Conservation (phyloP, 2,797 vertebrate genomes). For the Coranthus polyacanthus region DNA sequence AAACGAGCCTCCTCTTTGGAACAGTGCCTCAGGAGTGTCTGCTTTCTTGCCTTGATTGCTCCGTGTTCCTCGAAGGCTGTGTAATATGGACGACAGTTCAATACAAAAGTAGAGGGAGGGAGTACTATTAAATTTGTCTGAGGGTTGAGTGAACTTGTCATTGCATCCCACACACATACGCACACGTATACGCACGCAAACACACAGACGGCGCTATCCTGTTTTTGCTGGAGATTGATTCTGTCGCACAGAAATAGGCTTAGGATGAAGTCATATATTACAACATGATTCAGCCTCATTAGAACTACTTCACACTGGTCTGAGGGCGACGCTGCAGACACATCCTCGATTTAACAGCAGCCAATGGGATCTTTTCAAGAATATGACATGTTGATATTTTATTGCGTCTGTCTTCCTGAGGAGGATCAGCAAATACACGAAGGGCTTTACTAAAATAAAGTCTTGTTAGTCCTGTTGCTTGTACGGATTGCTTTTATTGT, state of each 20-base stretch:
- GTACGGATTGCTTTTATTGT: not conserved
- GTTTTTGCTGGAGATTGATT: slow-evolving; percentile 61
- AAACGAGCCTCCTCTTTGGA: slow-evolving; percentile 57
- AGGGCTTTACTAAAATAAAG: not conserved
- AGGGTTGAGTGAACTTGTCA: slow-evolving; percentile 71
- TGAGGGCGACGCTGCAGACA: slow-evolving; percentile 37
- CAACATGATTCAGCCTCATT: slow-evolving; percentile 68
- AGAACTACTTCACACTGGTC: slow-evolving; percentile 43
- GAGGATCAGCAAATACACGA: slow-evolving; percentile 16
- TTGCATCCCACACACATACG: slow-evolving; percentile 16
- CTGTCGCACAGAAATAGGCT: slow-evolving; percentile 46
- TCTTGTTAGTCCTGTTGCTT: not conserved
- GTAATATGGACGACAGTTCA: slow-evolving; percentile 56
- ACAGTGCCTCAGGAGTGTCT: slow-evolving; percentile 61
- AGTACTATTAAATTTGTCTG: slow-evolving; percentile 65
- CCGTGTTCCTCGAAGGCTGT: slow-evolving; percentile 61
- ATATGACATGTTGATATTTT: slow-evolving; percentile 5
- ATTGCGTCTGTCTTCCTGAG: slow-evolving; percentile 5
- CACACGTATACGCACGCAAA: slow-evolving; percentile 16
- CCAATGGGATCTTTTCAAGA: slow-evolving; percentile 23
- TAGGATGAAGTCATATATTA: slow-evolving; percentile 55
- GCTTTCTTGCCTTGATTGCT: slow-evolving; percentile 57
- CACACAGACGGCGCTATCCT: slow-evolving; percentile 22
- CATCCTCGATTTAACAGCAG: slow-evolving; percentile 48
- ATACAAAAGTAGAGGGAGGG: slow-evolving; percentile 51